Conservation (phyloP, 2,113 vertebrate genomes). For the Passer montanus region DNA sequence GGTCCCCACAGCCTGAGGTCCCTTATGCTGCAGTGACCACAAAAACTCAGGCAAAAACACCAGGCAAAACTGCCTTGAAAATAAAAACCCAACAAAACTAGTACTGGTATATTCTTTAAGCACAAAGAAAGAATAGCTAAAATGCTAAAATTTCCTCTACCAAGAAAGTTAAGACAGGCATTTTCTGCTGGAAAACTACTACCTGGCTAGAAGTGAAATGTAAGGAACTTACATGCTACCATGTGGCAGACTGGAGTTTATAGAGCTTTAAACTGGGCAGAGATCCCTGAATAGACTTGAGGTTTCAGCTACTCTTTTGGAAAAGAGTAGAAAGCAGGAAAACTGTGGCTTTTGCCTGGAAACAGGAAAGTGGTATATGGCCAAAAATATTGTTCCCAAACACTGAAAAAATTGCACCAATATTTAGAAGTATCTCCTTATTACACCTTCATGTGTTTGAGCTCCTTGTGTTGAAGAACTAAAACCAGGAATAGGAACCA, state of each 20-base stretch:
- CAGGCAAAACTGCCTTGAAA: neutral
- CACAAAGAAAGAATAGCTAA: neutral
- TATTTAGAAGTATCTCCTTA: constrained; percentile 32
- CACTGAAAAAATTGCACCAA: constrained; percentile 22
- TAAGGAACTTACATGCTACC: neutral
- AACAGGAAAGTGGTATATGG: neutral
- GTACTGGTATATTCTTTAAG: neutral
- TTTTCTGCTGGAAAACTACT: neutral
- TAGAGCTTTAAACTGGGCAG: neutral
- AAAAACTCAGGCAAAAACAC: neutral
- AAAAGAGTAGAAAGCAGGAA: constrained; percentile 43
- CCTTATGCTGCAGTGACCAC: neutral
- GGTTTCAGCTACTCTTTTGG: constrained; percentile 1
- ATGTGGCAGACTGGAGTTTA: neutral
- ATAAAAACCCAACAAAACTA: neutral
- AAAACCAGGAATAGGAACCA: constrained; percentile 39
- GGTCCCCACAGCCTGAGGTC: neutral
- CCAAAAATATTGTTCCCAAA: constrained; percentile 53
- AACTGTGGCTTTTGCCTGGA: constrained; percentile 51
- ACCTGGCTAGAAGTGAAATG: neutral
- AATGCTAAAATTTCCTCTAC: neutral
- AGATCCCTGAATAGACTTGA: constrained; percentile 36
- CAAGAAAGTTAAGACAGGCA: neutral
- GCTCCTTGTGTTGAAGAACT: constrained; percentile 15
- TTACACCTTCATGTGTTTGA: constrained; percentile 7